Base-by-base conservation (phyloP, 2,888 invertebrate genomes). In the Mamestra brassicae region DNA sequence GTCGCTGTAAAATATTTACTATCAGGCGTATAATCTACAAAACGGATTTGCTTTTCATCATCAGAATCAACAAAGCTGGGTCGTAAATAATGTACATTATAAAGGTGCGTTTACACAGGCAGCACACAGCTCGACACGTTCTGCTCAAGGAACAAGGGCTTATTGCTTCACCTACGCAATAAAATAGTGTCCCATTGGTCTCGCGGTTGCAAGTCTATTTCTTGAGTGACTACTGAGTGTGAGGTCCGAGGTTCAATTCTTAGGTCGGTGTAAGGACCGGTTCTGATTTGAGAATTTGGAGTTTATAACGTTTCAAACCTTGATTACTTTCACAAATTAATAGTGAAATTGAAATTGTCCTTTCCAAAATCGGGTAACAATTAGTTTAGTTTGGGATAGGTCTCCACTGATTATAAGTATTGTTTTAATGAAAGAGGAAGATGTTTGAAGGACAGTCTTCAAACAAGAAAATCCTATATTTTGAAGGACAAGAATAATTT, bases 21-120 rank as follows among this genome's bases (percentile, higher is more conserved):
- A 74, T n/a, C 34, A 47, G 17, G 55, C 47, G 47, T 62, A 38
- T 55, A 38, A 63, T 66, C 15, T 42, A 36, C 42, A 36, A 50
- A 65, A 76, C 47, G 6, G 66, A 66, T 74, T 67, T 50, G 77
- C 67, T 77, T 77, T 77, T 77, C 74, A 74, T 68, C 50, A 52
- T 77, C 34, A 58, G 11, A 11, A 63, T 54, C 63, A 74, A 76
- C 68, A 77, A 65, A 57, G 42, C n/a, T 4, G n/a, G 50, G 8
- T 67, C 57, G 7, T 74, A 52, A 74, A 74, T 77, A 52, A 58
- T 58, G 57, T 58, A 68, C 50, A 45, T 58, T 50, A 36, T 77
- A 67, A 77, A 58, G 69, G 42, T 52, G 36, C 3, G 50, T 17
- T 36, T 26, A 68, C 50, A 58, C 13, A 52, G 42, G 13, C 6